Base-by-base conservation (phyloP, 2,888 invertebrate species). In the Sisyra terminalis region DNA sequence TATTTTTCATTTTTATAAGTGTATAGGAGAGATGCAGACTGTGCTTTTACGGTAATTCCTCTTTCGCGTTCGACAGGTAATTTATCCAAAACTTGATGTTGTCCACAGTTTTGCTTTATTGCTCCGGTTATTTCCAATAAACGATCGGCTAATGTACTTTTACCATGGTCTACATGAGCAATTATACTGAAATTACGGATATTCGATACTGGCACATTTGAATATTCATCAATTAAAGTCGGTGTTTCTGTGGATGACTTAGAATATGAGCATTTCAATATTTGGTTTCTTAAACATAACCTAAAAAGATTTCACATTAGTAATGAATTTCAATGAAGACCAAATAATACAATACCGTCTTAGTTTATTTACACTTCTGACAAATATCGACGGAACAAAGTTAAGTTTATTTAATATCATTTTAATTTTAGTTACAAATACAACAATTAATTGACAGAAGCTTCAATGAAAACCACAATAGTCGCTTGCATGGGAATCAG, bases 141-240 rank as follows among this genome's bases (percentile, higher is more conserved):
- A 44, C 97, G 70, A 60, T 98, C 97, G 1, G 97, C 94, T 45
- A 98, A 64, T 0, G 97, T 98, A 60, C 92, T 92, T 66, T 98
- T 98, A 0, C 97, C 97, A 68, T 97, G 97, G 61, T 98, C 97
- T 2, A 98, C 87, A 64, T 98, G 97, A n/a, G 97, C 97, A 47
- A 98, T 90, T 53, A 98, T 96, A 61, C 93, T 86, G 57, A 96
- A 94, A 60, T 96, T 96, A 44, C 94, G 69, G 35, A 93, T 89
- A 49, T 61, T 57, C 48, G 70, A 66, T 13, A 66, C 48, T 1
- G 69, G 67, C 11, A 61, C 62, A 46, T 63, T 49, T 37, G 50
- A 49, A 5, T 53, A 55, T 43, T 55, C 54, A 13, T 17, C 11
- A n/a, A 32, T 17, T 41, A n/a, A 18, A 2, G n/a, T 13, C 14